A percentile compares a stretch with the other conserved stretches of the same genome.
Evolutionary conservation across 2,113 vertebrate species (phyloP).

Genomic region (Chelonoidis abingdonii): DNA sequence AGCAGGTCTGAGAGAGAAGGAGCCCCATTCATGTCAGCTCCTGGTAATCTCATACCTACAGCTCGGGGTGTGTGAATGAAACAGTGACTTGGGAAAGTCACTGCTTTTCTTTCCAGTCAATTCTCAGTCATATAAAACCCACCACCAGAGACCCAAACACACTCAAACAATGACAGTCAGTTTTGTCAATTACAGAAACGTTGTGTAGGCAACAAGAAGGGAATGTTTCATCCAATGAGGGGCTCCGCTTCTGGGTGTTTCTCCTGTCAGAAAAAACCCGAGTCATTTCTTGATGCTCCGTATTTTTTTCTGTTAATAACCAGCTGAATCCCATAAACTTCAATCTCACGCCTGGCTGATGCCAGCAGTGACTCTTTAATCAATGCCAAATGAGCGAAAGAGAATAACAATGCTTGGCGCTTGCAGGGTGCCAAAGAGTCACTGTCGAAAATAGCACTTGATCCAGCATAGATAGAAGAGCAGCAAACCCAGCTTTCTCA

Average conservation of each 20-base stretch:
- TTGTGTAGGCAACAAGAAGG: slow-evolving; percentile 50
- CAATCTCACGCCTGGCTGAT: neutral
- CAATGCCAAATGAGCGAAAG: neutral
- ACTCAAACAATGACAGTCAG: slow-evolving; percentile 68
- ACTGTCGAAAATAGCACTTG: neutral
- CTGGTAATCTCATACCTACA: slow-evolving; percentile 71
- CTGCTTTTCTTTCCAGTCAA: slow-evolving; percentile 74
- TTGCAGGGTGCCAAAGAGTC: neutral
- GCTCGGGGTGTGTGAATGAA: slow-evolving; percentile 59
- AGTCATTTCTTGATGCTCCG: slow-evolving; percentile 29
- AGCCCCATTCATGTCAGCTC: slow-evolving; percentile 70
- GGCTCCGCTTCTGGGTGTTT: slow-evolving; percentile 7
- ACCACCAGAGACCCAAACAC: slow-evolving; percentile 58
- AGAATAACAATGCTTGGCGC: neutral
- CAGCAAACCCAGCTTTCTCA: neutral
- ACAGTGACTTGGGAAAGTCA: slow-evolving; percentile 66
- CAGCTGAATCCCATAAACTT: slow-evolving; percentile 15
- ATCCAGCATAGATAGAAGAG: neutral
- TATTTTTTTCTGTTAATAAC: neutral
- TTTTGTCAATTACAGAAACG: slow-evolving; percentile 64
- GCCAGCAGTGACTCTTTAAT: neutral
- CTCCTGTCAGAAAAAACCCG: neutral
- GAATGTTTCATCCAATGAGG: slow-evolving; percentile 53
- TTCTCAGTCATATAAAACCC: slow-evolving; percentile 72
- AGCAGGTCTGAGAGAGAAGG: slow-evolving; percentile 69